phyloP scores from a whole-genome alignment of 2,797 vertebrate genomes.

The Pipistrellus nathusii region DNA sequence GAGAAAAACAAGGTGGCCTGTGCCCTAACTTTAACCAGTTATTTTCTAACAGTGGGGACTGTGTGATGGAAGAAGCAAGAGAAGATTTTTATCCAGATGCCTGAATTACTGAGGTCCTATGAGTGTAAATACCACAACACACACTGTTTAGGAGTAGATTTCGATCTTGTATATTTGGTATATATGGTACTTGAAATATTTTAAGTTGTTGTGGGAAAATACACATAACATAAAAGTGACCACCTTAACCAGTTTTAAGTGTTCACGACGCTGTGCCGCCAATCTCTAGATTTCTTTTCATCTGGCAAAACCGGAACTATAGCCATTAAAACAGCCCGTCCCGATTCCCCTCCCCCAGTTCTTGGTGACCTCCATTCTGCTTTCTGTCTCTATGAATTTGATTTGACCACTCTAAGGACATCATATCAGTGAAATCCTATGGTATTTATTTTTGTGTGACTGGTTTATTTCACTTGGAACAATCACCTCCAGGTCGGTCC shows the following conservation, averaged over 20 bases:
- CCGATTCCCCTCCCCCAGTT: too few relatives aligned
- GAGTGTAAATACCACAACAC: too few relatives aligned
- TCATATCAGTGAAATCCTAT: neutral
- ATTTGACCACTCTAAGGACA: neutral
- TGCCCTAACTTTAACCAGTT: neutral
- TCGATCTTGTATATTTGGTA: neutral
- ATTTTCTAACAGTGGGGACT: neutral
- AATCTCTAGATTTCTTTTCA: neutral
- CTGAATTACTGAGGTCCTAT: neutral
- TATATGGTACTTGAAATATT: neutral
- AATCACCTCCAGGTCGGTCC: neutral
- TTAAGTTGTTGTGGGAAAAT: neutral
- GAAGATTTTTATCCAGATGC: neutral
- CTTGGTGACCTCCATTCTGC: neutral
- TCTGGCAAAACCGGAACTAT: neutral
- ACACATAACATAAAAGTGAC: neutral
- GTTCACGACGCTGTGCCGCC: neutral
- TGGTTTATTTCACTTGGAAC: neutral
- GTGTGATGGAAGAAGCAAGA: neutral
- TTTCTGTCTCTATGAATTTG: neutral
- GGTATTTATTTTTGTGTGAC: neutral
- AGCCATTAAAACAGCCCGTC: neutral
- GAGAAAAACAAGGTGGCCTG: neutral
- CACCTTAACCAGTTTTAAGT: slow-evolving; percentile 8
- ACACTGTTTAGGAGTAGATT: neutral